phyloP scores from a whole-genome alignment of 1,140 invertebrate species.

The Acromyrmex charruanus region DNA sequence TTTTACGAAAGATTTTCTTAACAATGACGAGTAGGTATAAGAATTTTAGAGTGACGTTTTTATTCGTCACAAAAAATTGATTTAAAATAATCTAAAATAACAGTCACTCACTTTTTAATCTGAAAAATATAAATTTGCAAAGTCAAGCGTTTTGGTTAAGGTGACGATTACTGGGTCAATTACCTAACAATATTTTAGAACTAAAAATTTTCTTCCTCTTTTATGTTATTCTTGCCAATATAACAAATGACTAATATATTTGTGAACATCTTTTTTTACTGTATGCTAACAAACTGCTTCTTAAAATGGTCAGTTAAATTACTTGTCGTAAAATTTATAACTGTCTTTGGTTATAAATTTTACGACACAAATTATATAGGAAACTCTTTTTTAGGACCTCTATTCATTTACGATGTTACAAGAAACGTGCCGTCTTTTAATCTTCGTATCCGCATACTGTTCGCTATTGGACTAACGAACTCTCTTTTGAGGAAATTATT shows the following conservation, averaged over 20 bases:
- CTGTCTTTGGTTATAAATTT: conserved; percentile 9
- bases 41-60: no score
- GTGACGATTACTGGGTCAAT: no score
- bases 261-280: background rate
- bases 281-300: background rate
- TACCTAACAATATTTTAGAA: background rate
- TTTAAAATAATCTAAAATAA: no score
- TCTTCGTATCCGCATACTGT: background rate
- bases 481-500: no score
- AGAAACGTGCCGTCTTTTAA: conserved; percentile 30
- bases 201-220: background rate
- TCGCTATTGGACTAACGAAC: no score
- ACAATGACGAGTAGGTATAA: no score
- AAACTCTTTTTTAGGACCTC: background rate
- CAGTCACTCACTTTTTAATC: no score
- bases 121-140: no score
- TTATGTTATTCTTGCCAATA: background rate
- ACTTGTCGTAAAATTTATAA: conserved; percentile 21
- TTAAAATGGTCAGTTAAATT: conserved; percentile 20
- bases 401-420: conserved; percentile 29
- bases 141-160: no score
- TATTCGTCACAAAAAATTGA: no score
- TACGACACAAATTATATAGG: background rate
- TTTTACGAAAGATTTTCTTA: no score
- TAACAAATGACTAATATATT: background rate